Evolutionary conservation across 1,140 invertebrate genomes (phyloP).

Genomic region (Neodiprion virginianus): DNA sequence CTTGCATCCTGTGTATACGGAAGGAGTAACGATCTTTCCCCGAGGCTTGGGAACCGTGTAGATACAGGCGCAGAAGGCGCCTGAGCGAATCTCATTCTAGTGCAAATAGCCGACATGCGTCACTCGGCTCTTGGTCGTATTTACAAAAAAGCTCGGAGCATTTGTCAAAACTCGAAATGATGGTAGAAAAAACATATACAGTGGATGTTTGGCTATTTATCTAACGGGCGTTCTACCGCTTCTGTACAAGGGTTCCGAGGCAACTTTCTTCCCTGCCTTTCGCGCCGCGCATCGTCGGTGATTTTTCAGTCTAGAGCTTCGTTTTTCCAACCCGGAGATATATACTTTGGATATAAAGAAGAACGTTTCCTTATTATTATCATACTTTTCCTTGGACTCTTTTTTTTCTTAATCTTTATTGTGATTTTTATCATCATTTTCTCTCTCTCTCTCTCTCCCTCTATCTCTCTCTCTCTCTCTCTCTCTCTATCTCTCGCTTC

Average conservation of each 20-base stretch:
- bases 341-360: background rate
- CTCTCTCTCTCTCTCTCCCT: background rate
- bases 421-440: background rate
- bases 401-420: background rate
- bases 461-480: too few species aligned
- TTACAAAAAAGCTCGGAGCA: slow-evolving; percentile 10
- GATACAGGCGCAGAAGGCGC: background rate
- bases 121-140: slow-evolving; percentile 6
- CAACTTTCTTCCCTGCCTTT: slow-evolving; percentile 28
- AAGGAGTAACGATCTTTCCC: background rate
- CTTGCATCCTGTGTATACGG: slow-evolving; percentile 24
- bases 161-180: slow-evolving; percentile 15
- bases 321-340: slow-evolving; percentile 46
- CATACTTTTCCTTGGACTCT: background rate
- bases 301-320: slow-evolving; percentile 36
- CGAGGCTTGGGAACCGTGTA: background rate
- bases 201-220: slow-evolving; percentile 16
- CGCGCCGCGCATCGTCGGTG: slow-evolving; percentile 20
- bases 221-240: slow-evolving; percentile 17
- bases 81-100: background rate
- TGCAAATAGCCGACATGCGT: slow-evolving; percentile 20
- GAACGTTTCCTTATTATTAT: background rate
- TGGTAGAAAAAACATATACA: slow-evolving; percentile 11
- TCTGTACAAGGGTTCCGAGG: slow-evolving; percentile 26
- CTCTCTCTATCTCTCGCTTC: too few species aligned